Evolutionary conservation across 1,140 invertebrate species (phyloP), one percentile per base, ranked within the genome.

Genomic region (Heliconius eleuchia): DNA sequence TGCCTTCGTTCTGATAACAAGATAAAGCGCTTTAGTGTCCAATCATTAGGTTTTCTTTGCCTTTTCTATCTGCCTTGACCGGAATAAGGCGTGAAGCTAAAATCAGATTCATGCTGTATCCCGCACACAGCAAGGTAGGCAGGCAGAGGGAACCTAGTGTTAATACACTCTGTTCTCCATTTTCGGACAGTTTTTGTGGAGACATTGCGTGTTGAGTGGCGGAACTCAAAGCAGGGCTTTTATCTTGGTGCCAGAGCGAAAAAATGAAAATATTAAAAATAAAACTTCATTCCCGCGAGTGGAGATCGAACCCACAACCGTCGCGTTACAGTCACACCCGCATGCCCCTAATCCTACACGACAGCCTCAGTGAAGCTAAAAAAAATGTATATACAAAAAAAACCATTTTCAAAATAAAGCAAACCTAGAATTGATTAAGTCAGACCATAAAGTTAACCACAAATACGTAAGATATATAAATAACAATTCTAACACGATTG

Each of bases 401-500:
- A 74, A 1, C 0, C 0, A 18, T 52, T 52, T 52, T 52, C 2
- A 52, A 52, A 52, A 16, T 16, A 46, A 19, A 19, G 46, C 27
- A 55, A 46, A 37, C 16, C 27, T 30, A 66, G 27, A 66, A 66
- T 66, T 66, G 27, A 66, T 66, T 66, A 66, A 66, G 60, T 30
- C 60, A 66, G 11, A 23, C 23, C 60, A 66, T 66, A 66, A 66
- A 66, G 60, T 30, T 66, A 30, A 66, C 60, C 60, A 30, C 60
- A 66, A 66, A 66, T 66, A 66, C 60, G 60, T 30, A 66, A 66
- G 60, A 66, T 78, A 66, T 60, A 78, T 78, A 78, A 78, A 78
- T 78, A 74, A 74, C 73, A 78, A 71, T 76, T 76, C 39, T 76
- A 76, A 76, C 74, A 76, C 74, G 74, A 76, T 76, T 76, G 74